phyloP scores from a whole-genome alignment of 2,797 vertebrate genomes.

The Hydrolagus colliei region DNA sequence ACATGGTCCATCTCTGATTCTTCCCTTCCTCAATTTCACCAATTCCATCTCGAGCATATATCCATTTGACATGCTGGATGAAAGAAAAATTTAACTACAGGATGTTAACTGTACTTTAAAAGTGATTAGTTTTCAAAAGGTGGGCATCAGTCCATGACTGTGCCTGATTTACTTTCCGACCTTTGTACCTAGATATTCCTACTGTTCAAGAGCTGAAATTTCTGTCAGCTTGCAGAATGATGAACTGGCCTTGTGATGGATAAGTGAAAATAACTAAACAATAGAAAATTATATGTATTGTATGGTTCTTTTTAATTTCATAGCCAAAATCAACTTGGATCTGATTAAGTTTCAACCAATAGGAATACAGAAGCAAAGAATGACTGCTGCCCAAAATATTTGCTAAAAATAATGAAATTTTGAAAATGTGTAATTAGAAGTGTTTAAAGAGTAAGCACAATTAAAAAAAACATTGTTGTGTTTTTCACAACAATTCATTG shows the following conservation, averaged over 20 bases:
- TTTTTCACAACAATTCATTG: too few relatives aligned
- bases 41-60: too few relatives aligned
- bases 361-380: not conserved
- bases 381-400: not conserved
- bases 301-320: not conserved
- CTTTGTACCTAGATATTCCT: not conserved
- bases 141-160: not conserved
- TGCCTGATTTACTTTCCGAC: not conserved
- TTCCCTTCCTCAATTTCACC: too few relatives aligned
- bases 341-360: conserved; percentile 11
- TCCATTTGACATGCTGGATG: not conserved
- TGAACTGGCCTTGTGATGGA: not conserved
- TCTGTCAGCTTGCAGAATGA: not conserved
- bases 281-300: not conserved
- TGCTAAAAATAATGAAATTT: not conserved
- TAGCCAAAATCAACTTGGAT: not conserved
- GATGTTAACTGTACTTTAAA: not conserved
- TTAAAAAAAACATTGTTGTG: not conserved
- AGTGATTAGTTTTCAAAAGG: not conserved
- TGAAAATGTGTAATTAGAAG: too few relatives aligned
- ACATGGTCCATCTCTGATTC: too few relatives aligned
- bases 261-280: not conserved
- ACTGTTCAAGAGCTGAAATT: not conserved
- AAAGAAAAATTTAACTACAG: not conserved
- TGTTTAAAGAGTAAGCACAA: not conserved